Evolutionary conservation across 2,113 vertebrate genomes (phyloP).

Genomic region (Hippolais icterina): DNA sequence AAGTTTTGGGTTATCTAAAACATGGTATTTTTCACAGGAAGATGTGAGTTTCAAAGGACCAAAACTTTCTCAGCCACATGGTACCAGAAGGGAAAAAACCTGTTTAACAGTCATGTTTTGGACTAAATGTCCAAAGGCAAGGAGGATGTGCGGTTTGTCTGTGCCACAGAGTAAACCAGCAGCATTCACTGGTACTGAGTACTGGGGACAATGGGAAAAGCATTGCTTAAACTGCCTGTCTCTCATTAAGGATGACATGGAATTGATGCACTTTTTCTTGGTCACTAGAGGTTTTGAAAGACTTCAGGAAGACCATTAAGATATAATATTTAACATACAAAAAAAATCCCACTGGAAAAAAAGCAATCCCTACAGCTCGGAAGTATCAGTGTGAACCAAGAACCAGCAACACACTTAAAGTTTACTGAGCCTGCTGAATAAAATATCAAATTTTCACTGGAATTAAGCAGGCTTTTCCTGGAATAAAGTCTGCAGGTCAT

Average conservation of each 20-base stretch:
- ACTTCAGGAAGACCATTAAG: not conserved
- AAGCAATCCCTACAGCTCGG: not conserved
- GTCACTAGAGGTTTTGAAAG: not conserved
- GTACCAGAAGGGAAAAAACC: not conserved
- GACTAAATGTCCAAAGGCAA: not conserved
- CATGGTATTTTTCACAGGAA: not conserved
- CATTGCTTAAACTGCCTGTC: not conserved
- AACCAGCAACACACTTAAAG: not conserved
- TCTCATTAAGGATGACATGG: not conserved
- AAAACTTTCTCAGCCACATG: not conserved
- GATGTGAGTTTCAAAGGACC: not conserved
- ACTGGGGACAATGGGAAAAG: not conserved
- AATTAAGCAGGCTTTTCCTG: not conserved
- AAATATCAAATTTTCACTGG: not conserved
- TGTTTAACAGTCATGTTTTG: not conserved
- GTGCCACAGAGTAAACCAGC: not conserved
- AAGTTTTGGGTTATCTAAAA: not conserved
- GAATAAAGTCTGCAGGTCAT: not conserved
- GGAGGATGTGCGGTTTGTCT: not conserved
- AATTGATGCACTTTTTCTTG: not conserved
- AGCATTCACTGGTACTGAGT: not conserved
- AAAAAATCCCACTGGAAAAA: not conserved
- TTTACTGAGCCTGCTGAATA: not conserved
- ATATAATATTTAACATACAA: not conserved
- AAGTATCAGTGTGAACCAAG: not conserved